Evolutionary conservation across 2,888 invertebrate genomes (phyloP).

Genomic region (Isotomurus palustris): DNA sequence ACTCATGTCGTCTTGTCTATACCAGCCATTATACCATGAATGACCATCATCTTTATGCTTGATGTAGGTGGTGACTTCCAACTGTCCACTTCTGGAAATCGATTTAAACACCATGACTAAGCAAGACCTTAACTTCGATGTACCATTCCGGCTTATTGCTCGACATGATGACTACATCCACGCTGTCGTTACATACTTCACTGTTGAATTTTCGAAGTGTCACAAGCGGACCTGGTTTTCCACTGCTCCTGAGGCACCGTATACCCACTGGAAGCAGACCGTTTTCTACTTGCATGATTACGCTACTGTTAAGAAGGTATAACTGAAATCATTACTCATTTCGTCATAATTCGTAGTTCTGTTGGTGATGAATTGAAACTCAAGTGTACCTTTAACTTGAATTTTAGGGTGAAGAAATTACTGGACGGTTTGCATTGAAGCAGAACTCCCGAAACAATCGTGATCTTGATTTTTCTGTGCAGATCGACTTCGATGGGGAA

Average conservation of each 20-base stretch:
- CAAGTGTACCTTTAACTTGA: slow-evolving; percentile 10
- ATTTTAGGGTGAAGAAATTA: slow-evolving; percentile 68
- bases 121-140: slow-evolving; percentile 84
- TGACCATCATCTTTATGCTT: background rate
- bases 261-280: slow-evolving; percentile 99
- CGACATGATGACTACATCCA: slow-evolving; percentile 93
- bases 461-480: slow-evolving; percentile 92
- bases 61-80: slow-evolving; percentile 81
- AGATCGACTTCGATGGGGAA: slow-evolving; percentile 87
- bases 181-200: slow-evolving; percentile 97
- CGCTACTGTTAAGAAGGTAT: slow-evolving; percentile 83
- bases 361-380: background rate
- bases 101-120: slow-evolving; percentile 97
- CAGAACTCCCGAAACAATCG: slow-evolving; percentile 95
- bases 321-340: background rate
- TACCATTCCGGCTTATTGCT: slow-evolving; percentile 73
- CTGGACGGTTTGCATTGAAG: slow-evolving; percentile 85
- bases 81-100: slow-evolving; percentile 92
- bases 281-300: slow-evolving; percentile 98
- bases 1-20: background rate
- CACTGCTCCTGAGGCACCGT: slow-evolving; percentile 94
- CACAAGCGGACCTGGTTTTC: slow-evolving; percentile 98
- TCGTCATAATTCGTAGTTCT: background rate
- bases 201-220: slow-evolving; percentile 98
- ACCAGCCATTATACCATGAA: background rate